These are phyloP conservation scores for Miltochrista miniata DNA, from an alignment of 2,888 invertebrate species.

Conservation along the genomic window DNA sequence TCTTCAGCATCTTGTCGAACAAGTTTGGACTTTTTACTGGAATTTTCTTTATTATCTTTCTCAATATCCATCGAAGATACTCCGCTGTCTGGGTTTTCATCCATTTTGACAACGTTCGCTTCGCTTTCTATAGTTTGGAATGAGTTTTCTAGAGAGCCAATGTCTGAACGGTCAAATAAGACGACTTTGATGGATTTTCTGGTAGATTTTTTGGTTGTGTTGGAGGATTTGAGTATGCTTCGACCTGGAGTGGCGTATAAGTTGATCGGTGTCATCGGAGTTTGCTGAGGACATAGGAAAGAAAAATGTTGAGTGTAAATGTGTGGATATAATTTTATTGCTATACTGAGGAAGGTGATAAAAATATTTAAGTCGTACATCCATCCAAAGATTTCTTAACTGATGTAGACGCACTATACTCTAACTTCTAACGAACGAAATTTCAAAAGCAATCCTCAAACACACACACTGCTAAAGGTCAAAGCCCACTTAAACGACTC, in stretches of 20 bases:
- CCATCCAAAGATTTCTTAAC: too few species aligned
- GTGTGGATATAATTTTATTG: too few species aligned
- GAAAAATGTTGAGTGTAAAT: neutral
- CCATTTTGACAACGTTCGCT: slow-evolving; percentile 5
- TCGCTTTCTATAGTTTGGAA: slow-evolving; percentile 15
- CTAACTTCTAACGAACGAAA: too few species aligned
- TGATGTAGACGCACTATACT: too few species aligned
- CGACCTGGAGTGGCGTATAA: slow-evolving; percentile 63
- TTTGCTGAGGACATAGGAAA: slow-evolving; percentile 37
- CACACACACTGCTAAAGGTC: too few species aligned
- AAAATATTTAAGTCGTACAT: too few species aligned
- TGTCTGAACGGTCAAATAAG: slow-evolving; percentile 54
- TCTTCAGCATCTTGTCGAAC: slow-evolving; percentile 55
- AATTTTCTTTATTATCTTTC: slow-evolving; percentile 49
- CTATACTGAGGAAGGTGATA: too few species aligned
- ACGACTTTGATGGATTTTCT: slow-evolving; percentile 67
- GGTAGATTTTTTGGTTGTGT: slow-evolving; percentile 39
- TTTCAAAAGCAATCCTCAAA: too few species aligned
- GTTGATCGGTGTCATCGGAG: slow-evolving; percentile 50
- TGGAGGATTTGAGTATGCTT: slow-evolving; percentile 65
- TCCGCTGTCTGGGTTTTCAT: slow-evolving; percentile 24
- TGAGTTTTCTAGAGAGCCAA: slow-evolving; percentile 23
- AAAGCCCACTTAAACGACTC: too few species aligned
- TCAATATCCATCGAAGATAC: slow-evolving; percentile 41
- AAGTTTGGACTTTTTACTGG: slow-evolving; percentile 42